Evolutionary conservation across 2,113 vertebrate species (phyloP).

Genomic region (Saguinus midas): DNA sequence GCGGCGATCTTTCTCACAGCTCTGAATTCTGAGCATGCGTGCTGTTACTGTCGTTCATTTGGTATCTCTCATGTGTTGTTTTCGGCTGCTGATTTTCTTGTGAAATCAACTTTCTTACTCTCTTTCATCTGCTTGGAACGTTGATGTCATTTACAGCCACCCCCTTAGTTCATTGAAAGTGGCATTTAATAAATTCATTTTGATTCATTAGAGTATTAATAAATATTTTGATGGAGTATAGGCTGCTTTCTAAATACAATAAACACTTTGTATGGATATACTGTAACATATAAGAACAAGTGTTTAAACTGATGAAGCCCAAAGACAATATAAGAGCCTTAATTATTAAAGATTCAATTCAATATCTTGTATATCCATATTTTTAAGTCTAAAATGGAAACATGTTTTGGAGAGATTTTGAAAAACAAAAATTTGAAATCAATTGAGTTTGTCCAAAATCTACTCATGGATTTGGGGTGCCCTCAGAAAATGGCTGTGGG

Average conservation of each 20-base stretch:
- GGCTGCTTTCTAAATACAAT: background rate
- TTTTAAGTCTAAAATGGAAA: background rate
- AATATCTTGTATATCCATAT: background rate
- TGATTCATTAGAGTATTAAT: background rate
- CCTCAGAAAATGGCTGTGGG: background rate
- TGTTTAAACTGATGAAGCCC: background rate
- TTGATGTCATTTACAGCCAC: background rate
- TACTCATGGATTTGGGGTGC: background rate
- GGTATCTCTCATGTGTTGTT: background rate
- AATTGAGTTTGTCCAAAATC: background rate
- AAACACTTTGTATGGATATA: background rate
- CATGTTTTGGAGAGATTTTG: background rate
- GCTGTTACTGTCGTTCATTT: accelerated
- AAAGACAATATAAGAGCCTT: background rate
- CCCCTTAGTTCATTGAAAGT: background rate
- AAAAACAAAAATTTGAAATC: slow-evolving; percentile 2
- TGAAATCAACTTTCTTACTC: background rate
- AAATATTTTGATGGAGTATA: background rate
- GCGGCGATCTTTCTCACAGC: slow-evolving; percentile 41
- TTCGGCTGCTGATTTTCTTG: background rate
- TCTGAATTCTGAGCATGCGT: background rate
- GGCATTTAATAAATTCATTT: background rate
- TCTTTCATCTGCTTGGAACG: background rate
- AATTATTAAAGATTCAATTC: background rate
- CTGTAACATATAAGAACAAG: background rate